phyloP scores from a whole-genome alignment of 2,888 invertebrate genomes.

The Acanthosepion esculentum region DNA sequence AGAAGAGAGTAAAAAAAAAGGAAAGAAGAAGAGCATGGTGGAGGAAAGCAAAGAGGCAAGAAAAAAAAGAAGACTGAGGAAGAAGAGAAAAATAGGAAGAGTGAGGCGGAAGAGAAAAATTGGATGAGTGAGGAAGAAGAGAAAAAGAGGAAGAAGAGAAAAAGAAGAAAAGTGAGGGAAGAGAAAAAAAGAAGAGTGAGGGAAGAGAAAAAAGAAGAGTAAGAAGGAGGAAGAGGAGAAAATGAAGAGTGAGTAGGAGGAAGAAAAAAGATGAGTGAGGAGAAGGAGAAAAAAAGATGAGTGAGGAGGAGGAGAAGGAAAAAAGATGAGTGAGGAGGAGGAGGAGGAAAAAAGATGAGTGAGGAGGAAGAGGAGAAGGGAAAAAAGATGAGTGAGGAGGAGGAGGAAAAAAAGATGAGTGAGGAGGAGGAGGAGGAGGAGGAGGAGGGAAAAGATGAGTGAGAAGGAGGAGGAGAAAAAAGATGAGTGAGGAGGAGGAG shows the following conservation, averaged over 20 bases:
- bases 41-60: no score
- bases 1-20: no score
- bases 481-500: no score
- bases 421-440: no score
- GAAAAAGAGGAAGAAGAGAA: not conserved
- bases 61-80: no score
- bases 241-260: not conserved
- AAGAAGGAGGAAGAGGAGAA: not conserved
- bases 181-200: not conserved
- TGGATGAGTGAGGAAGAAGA: no score
- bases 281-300: not conserved
- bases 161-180: not conserved
- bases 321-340: rapidly evolving
- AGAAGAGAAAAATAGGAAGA: no score
- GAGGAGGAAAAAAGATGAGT: not conserved
- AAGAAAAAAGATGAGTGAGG: not conserved
- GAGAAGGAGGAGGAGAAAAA: no score
- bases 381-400: no score
- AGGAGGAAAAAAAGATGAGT: no score
- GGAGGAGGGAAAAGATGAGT: no score
- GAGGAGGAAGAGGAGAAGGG: not conserved
- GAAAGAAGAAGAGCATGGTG: no score
- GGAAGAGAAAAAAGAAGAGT: not conserved
- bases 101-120: not conserved
- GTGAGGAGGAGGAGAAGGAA: not conserved